Evolutionary conservation across 2,888 invertebrate genomes (phyloP).

Genomic region (Ptychoptera albimana): DNA sequence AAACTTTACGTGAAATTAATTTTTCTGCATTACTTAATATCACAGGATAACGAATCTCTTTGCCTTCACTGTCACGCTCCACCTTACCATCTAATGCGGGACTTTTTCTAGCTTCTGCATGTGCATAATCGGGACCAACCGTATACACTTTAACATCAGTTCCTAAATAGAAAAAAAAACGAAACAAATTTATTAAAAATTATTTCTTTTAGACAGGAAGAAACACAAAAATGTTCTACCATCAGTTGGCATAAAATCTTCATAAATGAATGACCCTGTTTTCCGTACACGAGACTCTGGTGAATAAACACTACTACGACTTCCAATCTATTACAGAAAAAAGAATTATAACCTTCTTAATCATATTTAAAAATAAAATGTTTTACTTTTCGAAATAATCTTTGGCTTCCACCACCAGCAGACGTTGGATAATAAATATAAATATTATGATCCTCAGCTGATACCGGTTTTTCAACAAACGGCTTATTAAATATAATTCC

Average conservation of each 20-base stretch:
- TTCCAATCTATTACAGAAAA: slow-evolving; percentile 59
- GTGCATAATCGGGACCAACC: slow-evolving; percentile 98
- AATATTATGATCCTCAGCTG: slow-evolving; percentile 99
- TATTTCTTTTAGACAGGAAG: neutral
- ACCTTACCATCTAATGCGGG: slow-evolving; percentile 98
- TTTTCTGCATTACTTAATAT: slow-evolving; percentile 96
- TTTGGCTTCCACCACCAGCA: slow-evolving; percentile 94
- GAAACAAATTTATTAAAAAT: neutral
- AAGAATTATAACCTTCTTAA: neutral
- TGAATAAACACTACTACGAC: slow-evolving; percentile 96
- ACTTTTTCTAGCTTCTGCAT: slow-evolving; percentile 97
- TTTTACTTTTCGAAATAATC: slow-evolving; percentile 97
- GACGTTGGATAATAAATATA: slow-evolving; percentile 99
- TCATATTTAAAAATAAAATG: slow-evolving; percentile 11
- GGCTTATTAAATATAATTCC: slow-evolving; percentile 93
- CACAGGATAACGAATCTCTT: slow-evolving; percentile 97
- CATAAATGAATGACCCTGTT: slow-evolving; percentile 97
- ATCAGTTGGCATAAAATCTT: slow-evolving; percentile 99
- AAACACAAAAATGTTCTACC: slow-evolving; percentile 39
- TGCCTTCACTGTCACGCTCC: slow-evolving; percentile 93
- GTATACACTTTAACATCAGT: slow-evolving; percentile 81
- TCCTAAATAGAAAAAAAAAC: slow-evolving; percentile 29
- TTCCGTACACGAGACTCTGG: slow-evolving; percentile 91
- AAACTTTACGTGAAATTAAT: slow-evolving; percentile 92
- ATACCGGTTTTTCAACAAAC: slow-evolving; percentile 98